phyloP scores from a whole-genome alignment of 2,888 invertebrate genomes.

The Conus canariensis region DNA sequence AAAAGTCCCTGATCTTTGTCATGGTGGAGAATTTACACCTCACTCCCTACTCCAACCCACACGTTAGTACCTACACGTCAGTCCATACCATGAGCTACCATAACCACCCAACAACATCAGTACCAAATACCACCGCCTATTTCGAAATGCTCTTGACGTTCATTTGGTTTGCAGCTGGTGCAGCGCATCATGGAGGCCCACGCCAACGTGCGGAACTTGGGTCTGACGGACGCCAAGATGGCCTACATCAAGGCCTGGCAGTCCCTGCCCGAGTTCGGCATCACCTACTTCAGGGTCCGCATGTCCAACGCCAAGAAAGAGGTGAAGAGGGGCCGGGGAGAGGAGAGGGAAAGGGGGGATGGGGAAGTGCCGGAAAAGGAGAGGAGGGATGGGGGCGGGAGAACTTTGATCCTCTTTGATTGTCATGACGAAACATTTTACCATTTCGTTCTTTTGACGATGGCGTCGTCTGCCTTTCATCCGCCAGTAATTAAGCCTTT shows the following conservation, averaged over 20 bases:
- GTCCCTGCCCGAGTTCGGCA: conserved; percentile 96
- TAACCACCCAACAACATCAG: too few species aligned
- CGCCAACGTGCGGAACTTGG: conserved; percentile 94
- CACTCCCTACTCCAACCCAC: too few species aligned
- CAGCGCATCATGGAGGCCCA: conserved; percentile 97
- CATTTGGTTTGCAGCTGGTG: conserved; percentile 84
- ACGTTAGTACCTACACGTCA: too few species aligned
- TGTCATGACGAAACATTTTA: too few species aligned
- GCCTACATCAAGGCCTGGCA: conserved; percentile 99
- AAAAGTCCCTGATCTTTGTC: too few species aligned
- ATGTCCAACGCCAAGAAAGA: conserved; percentile 83
- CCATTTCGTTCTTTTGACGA: too few species aligned
- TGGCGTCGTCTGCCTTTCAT: too few species aligned
- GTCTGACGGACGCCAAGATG: conserved; percentile 94
- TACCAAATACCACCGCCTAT: too few species aligned
- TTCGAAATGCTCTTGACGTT: not conserved
- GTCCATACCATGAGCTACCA: too few species aligned
- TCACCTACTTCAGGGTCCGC: conserved; percentile 95
- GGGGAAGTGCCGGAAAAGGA: not conserved
- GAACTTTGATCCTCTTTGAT: not conserved
- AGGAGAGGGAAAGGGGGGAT: not conserved
- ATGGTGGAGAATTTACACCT: too few species aligned
- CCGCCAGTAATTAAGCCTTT: too few species aligned
- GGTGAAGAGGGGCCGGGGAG: conserved; percentile 59
- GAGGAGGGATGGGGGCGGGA: not conserved